phyloP scores from a whole-genome alignment of 2,113 vertebrate genomes.

The Serilophus lunatus region DNA sequence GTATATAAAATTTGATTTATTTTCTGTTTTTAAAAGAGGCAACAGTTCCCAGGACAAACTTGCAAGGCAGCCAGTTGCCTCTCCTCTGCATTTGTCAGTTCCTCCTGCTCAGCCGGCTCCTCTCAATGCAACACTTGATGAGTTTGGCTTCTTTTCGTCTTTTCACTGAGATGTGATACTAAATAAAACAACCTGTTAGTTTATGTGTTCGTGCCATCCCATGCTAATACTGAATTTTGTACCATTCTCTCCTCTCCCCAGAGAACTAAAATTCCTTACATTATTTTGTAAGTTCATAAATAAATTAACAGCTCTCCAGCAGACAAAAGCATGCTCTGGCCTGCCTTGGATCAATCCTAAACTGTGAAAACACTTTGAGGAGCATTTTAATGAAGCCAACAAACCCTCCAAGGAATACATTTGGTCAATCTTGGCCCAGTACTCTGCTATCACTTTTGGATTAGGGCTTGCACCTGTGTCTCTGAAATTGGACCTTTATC shows the following conservation, averaged over 20 bases:
- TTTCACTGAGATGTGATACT: not conserved
- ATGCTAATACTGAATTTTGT: not conserved
- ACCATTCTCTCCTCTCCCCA: not conserved
- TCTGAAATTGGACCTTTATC: not conserved
- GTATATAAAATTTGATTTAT: not conserved
- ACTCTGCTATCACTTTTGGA: not conserved
- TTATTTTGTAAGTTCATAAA: not conserved
- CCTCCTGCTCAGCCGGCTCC: not conserved
- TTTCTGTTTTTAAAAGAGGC: not conserved
- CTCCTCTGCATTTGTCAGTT: not conserved
- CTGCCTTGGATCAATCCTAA: not conserved
- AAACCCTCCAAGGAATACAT: not conserved
- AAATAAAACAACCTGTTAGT: not conserved
- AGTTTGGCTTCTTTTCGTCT: not conserved
- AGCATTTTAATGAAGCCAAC: not conserved
- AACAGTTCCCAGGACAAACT: slow-evolving; percentile 10
- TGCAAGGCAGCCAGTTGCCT: not conserved
- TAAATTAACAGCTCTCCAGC: not conserved
- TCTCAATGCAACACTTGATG: not conserved
- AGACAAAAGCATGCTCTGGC: not conserved
- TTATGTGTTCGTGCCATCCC: not conserved
- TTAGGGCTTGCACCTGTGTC: not conserved
- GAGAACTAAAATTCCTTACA: not conserved
- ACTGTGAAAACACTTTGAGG: not conserved
- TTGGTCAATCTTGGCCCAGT: not conserved